phyloP scores from a whole-genome alignment of 1,140 invertebrate species.

The Trichonephila clavata region DNA sequence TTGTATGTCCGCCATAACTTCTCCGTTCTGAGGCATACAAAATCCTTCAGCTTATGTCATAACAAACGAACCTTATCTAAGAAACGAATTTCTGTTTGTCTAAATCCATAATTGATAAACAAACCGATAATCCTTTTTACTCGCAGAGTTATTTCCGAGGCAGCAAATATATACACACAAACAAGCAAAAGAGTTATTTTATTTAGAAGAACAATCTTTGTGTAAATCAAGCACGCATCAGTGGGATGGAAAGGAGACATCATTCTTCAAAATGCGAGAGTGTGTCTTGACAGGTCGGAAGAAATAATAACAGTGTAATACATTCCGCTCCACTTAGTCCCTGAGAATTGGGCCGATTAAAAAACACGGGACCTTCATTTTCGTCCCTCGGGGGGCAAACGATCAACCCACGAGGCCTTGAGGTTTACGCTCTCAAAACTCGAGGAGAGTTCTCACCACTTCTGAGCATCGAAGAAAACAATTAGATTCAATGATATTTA shows the following conservation, averaged over 20 bases:
- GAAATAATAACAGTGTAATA: background rate
- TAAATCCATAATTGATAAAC: background rate
- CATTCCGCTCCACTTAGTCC: constrained; percentile 30
- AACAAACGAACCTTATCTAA: background rate
- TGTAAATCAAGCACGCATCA: background rate
- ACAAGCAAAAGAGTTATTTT: background rate
- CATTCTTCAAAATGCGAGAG: background rate
- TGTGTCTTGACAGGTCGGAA: background rate
- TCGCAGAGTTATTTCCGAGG: background rate
- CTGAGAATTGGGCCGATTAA: constrained; percentile 48
- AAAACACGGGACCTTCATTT: background rate
- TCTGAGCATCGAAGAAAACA: background rate
- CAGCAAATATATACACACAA: background rate
- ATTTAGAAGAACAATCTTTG: background rate
- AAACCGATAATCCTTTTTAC: background rate
- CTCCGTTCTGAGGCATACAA: background rate
- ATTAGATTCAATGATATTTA: background rate
- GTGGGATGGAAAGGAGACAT: background rate
- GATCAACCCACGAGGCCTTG: background rate
- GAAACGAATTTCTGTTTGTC: background rate
- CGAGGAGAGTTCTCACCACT: background rate
- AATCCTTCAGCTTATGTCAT: background rate
- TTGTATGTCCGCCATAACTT: too few species aligned
- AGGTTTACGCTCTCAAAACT: background rate
- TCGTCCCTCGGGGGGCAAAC: background rate